Evolutionary conservation across 2,888 invertebrate genomes (phyloP).

Genomic region (Tryphoninae sp.): DNA sequence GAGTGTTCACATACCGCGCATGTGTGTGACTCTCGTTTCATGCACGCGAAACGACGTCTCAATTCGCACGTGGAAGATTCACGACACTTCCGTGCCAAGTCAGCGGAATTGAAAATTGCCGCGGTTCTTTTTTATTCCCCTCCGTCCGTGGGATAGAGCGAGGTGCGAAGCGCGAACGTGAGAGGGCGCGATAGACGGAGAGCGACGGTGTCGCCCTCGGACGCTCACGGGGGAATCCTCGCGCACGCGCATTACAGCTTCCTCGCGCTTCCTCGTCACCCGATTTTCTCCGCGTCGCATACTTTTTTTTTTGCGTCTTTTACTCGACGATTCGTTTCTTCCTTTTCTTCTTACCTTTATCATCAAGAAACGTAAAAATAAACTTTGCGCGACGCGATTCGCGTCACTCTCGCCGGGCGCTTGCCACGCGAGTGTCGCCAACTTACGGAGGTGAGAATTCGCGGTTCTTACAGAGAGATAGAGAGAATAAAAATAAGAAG

Average conservation of each 20-base stretch:
- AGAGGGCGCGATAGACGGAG: constrained; percentile 2
- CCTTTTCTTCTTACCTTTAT: constrained; percentile 14
- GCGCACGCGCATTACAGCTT: constrained; percentile 51
- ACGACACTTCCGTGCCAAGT: constrained; percentile 70
- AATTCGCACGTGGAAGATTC: constrained; percentile 64
- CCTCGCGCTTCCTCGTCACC: constrained; percentile 49
- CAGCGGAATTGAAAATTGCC: constrained; percentile 76
- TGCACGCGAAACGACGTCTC: constrained; percentile 67
- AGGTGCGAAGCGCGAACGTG: background rate
- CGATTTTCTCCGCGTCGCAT: constrained; percentile 48
- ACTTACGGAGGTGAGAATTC: constrained; percentile 14
- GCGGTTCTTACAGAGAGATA: constrained; percentile 14
- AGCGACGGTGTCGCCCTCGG: constrained; percentile 34
- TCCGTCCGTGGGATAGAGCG: constrained; percentile 22
- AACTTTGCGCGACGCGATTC: constrained; percentile 52
- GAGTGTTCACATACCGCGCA: constrained; percentile 40
- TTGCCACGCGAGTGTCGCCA: constrained; percentile 27
- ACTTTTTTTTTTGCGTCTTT: constrained; percentile 1
- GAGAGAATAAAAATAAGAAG: constrained; percentile 13
- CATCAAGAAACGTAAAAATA: constrained; percentile 48
- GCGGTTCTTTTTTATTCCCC: constrained; percentile 36
- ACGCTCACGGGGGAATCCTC: constrained; percentile 31
- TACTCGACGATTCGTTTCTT: background rate
- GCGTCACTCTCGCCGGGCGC: constrained; percentile 61
- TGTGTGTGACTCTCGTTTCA: constrained; percentile 56